phyloP scores from a whole-genome alignment of 2,797 vertebrate species.

The Parotocinclus haroldoi region DNA sequence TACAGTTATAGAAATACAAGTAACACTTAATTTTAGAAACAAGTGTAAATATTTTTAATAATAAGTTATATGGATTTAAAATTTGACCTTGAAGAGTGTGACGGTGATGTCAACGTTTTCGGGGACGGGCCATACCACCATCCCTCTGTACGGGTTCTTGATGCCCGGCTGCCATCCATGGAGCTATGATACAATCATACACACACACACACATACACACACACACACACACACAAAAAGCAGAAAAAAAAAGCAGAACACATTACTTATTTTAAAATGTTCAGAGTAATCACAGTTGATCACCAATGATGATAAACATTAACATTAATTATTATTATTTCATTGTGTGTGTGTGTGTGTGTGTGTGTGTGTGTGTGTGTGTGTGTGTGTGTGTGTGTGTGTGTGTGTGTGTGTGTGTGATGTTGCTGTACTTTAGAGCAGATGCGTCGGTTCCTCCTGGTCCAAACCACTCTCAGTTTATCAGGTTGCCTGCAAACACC shows the following conservation, averaged over 20 bases:
- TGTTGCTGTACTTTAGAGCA: constrained; percentile 80
- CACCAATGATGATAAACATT: too few relatives aligned
- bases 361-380: constrained; percentile 9
- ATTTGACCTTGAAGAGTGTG: constrained; percentile 84
- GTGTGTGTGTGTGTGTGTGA: constrained; percentile 15
- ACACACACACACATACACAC: too few relatives aligned
- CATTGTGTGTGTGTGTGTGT: constrained; percentile 16
- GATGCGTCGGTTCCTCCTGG: constrained; percentile 84
- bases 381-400: constrained; percentile 12
- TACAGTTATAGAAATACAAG: not conserved
- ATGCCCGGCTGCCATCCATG: constrained; percentile 92
- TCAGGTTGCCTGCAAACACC: constrained; percentile 82
- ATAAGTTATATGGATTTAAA: not conserved
- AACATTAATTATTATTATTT: too few relatives aligned
- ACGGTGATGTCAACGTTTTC: constrained; percentile 90
- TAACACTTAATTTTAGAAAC: too few relatives aligned
- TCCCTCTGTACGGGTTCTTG: constrained; percentile 87
- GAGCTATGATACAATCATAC: constrained; percentile 61
- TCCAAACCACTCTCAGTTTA: constrained; percentile 90
- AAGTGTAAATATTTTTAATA: too few relatives aligned
- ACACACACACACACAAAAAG: too few relatives aligned
- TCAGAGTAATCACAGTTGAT: too few relatives aligned
- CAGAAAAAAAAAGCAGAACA: too few relatives aligned
- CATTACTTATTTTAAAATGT: too few relatives aligned
- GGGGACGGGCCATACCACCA: constrained; percentile 86